Evolutionary conservation across 1,140 invertebrate genomes (phyloP).

Genomic region (Drosophila tropicalis): DNA sequence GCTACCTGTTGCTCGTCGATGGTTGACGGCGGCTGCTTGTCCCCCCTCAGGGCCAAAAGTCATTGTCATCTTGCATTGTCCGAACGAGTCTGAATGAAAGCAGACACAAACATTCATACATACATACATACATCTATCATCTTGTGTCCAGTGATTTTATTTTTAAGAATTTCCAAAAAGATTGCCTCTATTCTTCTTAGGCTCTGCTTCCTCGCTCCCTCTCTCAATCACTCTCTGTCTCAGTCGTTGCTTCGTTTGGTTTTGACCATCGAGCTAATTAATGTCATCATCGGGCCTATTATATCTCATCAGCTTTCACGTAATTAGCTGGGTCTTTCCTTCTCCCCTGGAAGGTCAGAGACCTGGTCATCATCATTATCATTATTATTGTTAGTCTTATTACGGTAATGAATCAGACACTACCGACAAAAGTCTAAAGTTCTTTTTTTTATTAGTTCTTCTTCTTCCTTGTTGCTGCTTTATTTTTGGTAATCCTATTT

Average conservation of each 20-base stretch:
- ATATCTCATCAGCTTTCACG: constrained; percentile 59
- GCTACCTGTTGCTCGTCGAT: constrained; percentile 49
- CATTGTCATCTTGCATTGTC: constrained; percentile 63
- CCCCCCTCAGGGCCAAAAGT: constrained; percentile 13
- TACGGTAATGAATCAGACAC: constrained; percentile 26
- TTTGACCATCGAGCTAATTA: constrained; percentile 64
- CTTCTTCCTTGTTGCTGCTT: constrained; percentile 20
- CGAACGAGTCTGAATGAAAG: constrained; percentile 2
- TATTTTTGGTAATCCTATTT: constrained; percentile 78
- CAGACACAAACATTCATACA: background rate
- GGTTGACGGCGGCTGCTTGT: background rate
- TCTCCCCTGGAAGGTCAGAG: constrained; percentile 48
- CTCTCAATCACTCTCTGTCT: constrained; percentile 16
- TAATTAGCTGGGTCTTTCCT: constrained; percentile 60
- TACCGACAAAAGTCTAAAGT: constrained; percentile 37
- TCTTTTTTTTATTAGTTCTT: constrained; percentile 23
- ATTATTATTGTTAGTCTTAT: constrained; percentile 43
- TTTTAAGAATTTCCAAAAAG: constrained; percentile 25
- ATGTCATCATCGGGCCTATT: constrained; percentile 73
- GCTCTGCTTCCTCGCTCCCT: constrained; percentile 12
- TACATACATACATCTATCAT: background rate
- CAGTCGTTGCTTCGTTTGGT: constrained; percentile 9
- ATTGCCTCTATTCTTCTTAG: constrained; percentile 22
- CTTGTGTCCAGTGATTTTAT: constrained; percentile 40
- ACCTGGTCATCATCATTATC: constrained; percentile 71